phyloP scores from a whole-genome alignment of 2,888 invertebrate genomes.

The Teleogryllus oceanicus region DNA sequence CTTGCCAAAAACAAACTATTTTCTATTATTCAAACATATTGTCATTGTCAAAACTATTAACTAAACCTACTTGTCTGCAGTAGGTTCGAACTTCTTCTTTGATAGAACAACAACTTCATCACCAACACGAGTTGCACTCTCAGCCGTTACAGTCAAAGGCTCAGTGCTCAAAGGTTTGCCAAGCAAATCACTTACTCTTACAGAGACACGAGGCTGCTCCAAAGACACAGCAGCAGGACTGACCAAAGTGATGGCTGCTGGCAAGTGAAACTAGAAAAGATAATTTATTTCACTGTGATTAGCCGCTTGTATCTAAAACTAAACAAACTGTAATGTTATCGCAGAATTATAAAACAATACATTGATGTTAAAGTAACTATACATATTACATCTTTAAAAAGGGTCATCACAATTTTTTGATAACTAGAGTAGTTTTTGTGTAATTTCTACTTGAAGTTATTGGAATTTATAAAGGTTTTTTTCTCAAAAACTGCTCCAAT shows the following conservation, averaged over 20 bases:
- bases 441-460: no score
- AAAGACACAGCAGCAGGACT: slow-evolving; percentile 74
- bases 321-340: no score
- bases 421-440: no score
- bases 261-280: slow-evolving; percentile 62
- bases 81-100: slow-evolving; percentile 52
- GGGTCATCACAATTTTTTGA: no score
- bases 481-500: no score
- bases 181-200: slow-evolving; percentile 70
- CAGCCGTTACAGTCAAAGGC: slow-evolving; percentile 64
- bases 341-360: no score
- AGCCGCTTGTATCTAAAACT: no score
- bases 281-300: not conserved
- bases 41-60: not conserved
- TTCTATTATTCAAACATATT: no score
- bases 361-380: no score
- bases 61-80: slow-evolving; percentile 46
- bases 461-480: no score
- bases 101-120: slow-evolving; percentile 74
- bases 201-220: slow-evolving; percentile 67
- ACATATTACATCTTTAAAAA: no score
- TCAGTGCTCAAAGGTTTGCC: slow-evolving; percentile 65
- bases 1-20: no score
- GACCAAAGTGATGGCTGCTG: slow-evolving; percentile 76
- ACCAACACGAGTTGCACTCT: slow-evolving; percentile 67